These are phyloP conservation scores for Aradophagus sp. DNA, from an alignment of 1,140 invertebrate genomes.

Conservation along the genomic window DNA sequence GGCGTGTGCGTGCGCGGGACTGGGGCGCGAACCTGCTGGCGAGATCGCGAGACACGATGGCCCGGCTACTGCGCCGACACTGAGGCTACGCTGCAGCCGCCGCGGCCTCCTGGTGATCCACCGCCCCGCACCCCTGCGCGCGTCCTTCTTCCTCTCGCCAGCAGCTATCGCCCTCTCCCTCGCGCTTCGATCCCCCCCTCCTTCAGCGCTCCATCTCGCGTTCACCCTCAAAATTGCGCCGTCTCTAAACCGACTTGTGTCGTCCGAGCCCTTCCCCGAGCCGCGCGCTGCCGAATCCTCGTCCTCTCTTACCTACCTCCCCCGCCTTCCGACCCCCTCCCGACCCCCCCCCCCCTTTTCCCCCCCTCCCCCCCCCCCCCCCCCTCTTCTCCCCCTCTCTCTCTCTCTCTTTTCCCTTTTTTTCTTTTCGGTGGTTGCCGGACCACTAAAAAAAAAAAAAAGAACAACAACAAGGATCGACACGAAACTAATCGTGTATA, in stretches of 20 bases:
- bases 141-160: slow-evolving; percentile 38
- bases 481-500: no score
- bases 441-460: no score
- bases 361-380: no score
- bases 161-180: slow-evolving; percentile 32
- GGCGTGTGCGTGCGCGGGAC: not conserved
- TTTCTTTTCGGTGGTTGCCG: no score
- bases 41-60: slow-evolving; percentile 70
- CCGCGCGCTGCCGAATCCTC: no score
- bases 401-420: no score
- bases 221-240: slow-evolving; percentile 56
- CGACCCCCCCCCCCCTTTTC: no score
- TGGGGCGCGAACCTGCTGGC: slow-evolving; percentile 46
- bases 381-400: no score
- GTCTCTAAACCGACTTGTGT: slow-evolving; percentile 49
- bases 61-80: slow-evolving; percentile 76
- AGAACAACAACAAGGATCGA: no score
- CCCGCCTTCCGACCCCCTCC: no score
- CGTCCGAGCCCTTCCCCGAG: slow-evolving; percentile 41
- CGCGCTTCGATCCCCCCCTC: slow-evolving; percentile 15
- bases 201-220: slow-evolving; percentile 47
- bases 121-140: slow-evolving; percentile 36
- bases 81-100: slow-evolving; percentile 74
- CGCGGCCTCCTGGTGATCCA: slow-evolving; percentile 71
- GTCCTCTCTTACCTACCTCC: no score